Conservation (phyloP, 2,888 invertebrate species). For the Protonemura montana region DNA sequence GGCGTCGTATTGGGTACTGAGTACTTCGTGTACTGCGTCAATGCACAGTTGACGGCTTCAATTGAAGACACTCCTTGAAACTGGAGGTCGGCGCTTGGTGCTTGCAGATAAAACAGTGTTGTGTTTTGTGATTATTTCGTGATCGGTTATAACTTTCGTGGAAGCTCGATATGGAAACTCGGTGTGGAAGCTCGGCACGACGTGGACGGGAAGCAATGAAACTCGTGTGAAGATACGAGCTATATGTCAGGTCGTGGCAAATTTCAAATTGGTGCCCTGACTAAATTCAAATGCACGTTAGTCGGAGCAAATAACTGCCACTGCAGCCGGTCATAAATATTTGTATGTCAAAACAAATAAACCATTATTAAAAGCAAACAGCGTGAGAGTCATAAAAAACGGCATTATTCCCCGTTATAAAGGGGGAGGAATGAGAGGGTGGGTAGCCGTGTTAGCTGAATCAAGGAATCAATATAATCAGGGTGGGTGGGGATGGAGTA, state of each 20-base stretch:
- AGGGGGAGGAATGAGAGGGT: neutral
- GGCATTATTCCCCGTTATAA: neutral
- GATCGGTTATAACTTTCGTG: neutral
- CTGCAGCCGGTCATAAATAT: neutral
- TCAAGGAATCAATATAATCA: conserved; percentile 12
- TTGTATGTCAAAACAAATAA: conserved; percentile 12
- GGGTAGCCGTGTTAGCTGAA: neutral
- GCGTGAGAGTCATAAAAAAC: neutral
- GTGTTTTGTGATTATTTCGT: neutral
- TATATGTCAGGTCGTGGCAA: neutral
- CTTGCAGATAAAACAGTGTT: neutral
- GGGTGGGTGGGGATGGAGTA: neutral
- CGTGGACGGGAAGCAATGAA: neutral
- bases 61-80: too few species aligned
- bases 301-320: conserved; percentile 7
- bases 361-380: conserved; percentile 12
- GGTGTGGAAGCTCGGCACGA: neutral
- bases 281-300: conserved; percentile 7
- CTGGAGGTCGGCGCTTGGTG: neutral
- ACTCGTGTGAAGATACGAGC: neutral
- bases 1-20: too few species aligned
- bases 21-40: too few species aligned
- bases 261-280: neutral
- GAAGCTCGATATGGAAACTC: neutral
- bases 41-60: too few species aligned